A percentile compares a stretch with the other conserved stretches of the same genome.
Conservation (phyloP, 1,140 invertebrate genomes). For the Leptinotarsa texana region DNA sequence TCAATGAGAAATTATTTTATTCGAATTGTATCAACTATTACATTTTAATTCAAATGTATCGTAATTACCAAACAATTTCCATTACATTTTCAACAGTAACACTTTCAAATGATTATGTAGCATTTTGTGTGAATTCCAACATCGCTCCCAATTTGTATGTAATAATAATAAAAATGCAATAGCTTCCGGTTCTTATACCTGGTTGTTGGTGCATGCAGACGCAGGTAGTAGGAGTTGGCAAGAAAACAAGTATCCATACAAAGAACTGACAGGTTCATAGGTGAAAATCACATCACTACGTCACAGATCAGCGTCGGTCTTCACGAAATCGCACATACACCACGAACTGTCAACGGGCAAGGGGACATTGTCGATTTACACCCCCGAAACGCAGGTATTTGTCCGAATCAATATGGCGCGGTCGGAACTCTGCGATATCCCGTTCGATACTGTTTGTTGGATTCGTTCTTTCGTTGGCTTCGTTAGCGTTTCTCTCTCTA, state of each 20-base stretch:
- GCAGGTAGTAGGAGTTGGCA: constrained; percentile 16
- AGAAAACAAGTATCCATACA: constrained; percentile 8
- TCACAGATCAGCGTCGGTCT: background rate
- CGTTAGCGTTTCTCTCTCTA: constrained; percentile 17
- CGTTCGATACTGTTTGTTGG: constrained; percentile 29
- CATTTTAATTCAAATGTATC: too few species aligned
- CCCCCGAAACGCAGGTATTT: constrained; percentile 19
- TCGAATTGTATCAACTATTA: too few species aligned
- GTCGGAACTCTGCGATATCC: constrained; percentile 21
- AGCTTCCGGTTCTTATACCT: constrained; percentile 16
- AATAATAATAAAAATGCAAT: background rate
- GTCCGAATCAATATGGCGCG: constrained; percentile 29
- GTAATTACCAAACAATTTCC: too few species aligned
- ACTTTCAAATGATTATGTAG: too few species aligned
- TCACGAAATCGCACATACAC: constrained; percentile 11
- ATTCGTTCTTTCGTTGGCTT: constrained; percentile 9
- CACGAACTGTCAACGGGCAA: background rate
- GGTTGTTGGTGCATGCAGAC: constrained; percentile 3
- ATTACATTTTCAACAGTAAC: too few species aligned
- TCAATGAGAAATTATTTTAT: too few species aligned
- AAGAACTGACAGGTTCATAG: constrained; percentile 24
- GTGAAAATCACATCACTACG: background rate
- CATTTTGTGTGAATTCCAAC: background rate
- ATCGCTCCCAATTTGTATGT: background rate
- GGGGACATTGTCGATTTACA: constrained; percentile 17